Conservation (phyloP, 2,113 vertebrate genomes). For the Laticauda colubrina region DNA sequence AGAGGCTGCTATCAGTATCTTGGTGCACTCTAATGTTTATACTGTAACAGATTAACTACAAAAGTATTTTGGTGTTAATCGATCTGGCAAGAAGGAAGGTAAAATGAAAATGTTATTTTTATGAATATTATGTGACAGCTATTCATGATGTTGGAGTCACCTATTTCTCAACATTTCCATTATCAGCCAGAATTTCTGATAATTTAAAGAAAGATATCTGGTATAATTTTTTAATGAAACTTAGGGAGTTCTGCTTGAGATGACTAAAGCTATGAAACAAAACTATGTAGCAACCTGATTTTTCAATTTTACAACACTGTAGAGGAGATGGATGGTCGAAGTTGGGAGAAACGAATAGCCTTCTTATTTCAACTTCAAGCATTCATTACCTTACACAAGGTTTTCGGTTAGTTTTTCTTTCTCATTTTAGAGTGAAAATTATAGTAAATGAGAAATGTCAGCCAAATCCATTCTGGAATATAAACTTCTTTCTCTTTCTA, state of each 20-base stretch:
- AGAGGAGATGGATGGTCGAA: neutral
- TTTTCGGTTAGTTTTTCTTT: neutral
- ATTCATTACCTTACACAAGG: neutral
- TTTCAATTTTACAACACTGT: constrained; percentile 16
- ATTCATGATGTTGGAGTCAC: constrained; percentile 7
- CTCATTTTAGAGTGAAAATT: neutral
- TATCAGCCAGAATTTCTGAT: constrained; percentile 38
- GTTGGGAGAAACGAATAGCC: neutral
- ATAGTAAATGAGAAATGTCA: constrained; percentile 19
- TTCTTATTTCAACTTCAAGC: neutral
- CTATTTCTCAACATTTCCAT: constrained; percentile 26
- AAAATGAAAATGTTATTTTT: constrained; percentile 24
- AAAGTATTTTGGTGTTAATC: constrained; percentile 42
- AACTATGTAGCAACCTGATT: neutral
- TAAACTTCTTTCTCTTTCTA: neutral
- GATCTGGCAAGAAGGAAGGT: constrained; percentile 14
- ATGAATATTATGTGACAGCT: neutral
- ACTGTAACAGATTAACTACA: constrained; percentile 37
- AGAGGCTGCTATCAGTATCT: too few species aligned
- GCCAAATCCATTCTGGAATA: constrained; percentile 46
- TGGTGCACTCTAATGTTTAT: too few species aligned
- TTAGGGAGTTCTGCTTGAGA: constrained; percentile 10
- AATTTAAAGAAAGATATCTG: constrained; percentile 18
- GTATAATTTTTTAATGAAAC: neutral
- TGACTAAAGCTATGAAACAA: constrained; percentile 5